Conservation (phyloP, 2,888 invertebrate species). For the Sympetrum striolatum region DNA sequence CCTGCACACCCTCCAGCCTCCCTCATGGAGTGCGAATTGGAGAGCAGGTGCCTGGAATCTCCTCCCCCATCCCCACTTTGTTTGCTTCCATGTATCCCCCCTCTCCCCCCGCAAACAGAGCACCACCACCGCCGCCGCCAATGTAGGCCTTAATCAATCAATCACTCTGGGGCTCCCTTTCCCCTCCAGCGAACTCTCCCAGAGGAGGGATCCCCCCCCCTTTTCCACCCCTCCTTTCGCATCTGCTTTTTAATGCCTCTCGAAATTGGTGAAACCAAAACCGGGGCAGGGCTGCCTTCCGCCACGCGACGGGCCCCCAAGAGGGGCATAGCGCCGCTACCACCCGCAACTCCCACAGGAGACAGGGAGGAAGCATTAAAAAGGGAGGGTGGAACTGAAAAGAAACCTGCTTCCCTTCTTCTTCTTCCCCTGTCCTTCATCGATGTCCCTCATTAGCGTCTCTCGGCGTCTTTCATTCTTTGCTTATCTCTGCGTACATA, state of each 20-base stretch:
- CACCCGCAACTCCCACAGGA: conserved; percentile 8
- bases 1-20: background rate
- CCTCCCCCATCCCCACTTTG: background rate
- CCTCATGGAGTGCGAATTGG: conserved; percentile 3
- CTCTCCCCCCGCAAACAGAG: background rate
- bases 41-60: conserved; percentile 12
- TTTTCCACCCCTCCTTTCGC: background rate
- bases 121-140: background rate
- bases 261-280: conserved; percentile 42
- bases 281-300: conserved; percentile 2
- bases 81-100: background rate
- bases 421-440: background rate
- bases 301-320: conserved; percentile 10
- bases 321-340: conserved; percentile 30
- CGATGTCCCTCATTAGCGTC: too few relatives aligned
- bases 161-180: background rate
- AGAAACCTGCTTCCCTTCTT: background rate
- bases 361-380: background rate
- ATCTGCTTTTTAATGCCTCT: conserved; percentile 38
- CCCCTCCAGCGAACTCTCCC: background rate
- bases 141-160: conserved; percentile 31
- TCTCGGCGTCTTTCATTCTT: background rate
- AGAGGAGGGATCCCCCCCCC: background rate
- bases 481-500: background rate
- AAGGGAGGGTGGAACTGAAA: background rate